Percentiles rank a stretch among this genome's conserved stretches.
Evolutionary conservation across 2,113 vertebrate species (phyloP).

Genomic region (Rhegmatorhina hoffmannsi): DNA sequence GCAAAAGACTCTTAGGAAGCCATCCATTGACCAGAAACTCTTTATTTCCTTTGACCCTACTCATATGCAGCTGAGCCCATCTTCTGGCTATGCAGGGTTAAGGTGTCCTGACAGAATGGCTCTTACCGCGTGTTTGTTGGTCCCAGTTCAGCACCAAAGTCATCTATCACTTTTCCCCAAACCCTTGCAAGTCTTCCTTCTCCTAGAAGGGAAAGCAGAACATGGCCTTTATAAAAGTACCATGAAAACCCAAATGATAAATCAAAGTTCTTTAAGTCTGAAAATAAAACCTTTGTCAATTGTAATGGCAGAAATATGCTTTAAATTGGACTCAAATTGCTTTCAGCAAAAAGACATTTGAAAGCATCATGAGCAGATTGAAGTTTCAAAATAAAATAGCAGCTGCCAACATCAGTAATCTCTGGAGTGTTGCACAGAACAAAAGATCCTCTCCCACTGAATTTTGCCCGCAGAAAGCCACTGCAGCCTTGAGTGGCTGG

Average conservation of each 20-base stretch:
- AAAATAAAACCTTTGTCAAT: conserved; percentile 34
- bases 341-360: conserved; percentile 28
- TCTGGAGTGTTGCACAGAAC: neutral
- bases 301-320: conserved; percentile 3
- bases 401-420: neutral
- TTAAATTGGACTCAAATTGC: neutral
- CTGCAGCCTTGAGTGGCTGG: neutral
- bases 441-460: neutral
- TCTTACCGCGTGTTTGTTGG: neutral
- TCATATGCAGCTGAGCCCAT: neutral
- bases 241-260: neutral
- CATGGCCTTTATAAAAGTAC: neutral
- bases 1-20: neutral
- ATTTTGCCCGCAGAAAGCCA: neutral
- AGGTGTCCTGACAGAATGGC: neutral
- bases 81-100: neutral
- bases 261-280: neutral
- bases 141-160: neutral
- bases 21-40: neutral
- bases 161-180: neutral
- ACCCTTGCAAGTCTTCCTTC: neutral
- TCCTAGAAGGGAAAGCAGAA: neutral
- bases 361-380: conserved; percentile 2
- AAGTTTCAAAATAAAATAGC: neutral
- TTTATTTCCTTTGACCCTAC: neutral